Evolutionary conservation across 2,888 invertebrate species (phyloP).

Genomic region (Caenorhabditis virilis): DNA sequence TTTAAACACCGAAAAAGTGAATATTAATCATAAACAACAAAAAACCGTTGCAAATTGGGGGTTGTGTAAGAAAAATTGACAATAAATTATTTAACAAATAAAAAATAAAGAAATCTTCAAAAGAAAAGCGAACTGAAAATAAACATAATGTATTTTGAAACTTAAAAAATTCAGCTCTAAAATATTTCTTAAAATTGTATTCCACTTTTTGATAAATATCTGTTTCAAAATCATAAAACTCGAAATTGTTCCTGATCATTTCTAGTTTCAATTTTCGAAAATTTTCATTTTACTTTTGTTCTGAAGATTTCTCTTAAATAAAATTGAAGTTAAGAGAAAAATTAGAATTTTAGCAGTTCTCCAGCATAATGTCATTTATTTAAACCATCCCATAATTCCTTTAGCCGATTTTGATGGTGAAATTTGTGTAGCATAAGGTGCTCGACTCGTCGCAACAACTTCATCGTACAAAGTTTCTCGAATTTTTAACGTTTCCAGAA

Average conservation of each 20-base stretch:
- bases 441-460: conserved; percentile 31
- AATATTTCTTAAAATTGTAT: background rate
- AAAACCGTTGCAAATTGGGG: background rate
- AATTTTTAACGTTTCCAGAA: conserved; percentile 47
- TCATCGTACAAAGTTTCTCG: conserved; percentile 63
- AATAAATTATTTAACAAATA: background rate
- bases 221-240: background rate
- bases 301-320: too few relatives aligned
- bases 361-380: too few relatives aligned
- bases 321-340: too few relatives aligned
- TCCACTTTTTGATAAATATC: too few relatives aligned
- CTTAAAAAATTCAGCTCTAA: background rate
- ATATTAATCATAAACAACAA: background rate
- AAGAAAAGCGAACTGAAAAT: background rate
- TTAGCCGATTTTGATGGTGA: conserved; percentile 37
- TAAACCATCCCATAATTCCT: conserved; percentile 43
- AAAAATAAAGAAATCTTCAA: background rate
- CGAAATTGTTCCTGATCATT: background rate
- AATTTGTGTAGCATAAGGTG: conserved; percentile 28
- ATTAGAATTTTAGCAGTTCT: too few relatives aligned
- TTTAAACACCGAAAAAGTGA: background rate
- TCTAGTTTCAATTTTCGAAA: too few relatives aligned
- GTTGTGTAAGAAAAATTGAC: background rate
- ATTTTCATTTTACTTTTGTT: too few relatives aligned
- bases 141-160: background rate